phyloP scores from a whole-genome alignment of 1,140 invertebrate species.

The Acromyrmex charruanus region DNA sequence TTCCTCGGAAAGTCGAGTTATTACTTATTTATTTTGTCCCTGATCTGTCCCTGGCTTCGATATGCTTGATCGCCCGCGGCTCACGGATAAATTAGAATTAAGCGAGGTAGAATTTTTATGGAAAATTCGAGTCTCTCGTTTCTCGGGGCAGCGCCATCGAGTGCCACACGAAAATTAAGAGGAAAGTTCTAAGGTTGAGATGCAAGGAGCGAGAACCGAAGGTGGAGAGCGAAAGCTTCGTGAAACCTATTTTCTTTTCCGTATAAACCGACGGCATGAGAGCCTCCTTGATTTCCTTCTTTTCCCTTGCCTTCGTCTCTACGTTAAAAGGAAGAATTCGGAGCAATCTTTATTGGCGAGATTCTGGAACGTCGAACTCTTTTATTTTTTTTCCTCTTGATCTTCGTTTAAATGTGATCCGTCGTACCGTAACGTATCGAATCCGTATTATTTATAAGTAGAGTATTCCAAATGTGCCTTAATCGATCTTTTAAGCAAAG shows the following conservation, averaged over 20 bases:
- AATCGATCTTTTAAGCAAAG: slow-evolving; percentile 15
- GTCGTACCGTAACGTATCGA: slow-evolving; percentile 51
- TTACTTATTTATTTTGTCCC: slow-evolving; percentile 35
- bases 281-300: slow-evolving; percentile 58
- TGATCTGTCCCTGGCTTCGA: slow-evolving; percentile 15
- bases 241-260: slow-evolving; percentile 58
- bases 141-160: slow-evolving; percentile 12
- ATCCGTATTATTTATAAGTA: slow-evolving; percentile 31
- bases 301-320: slow-evolving; percentile 14
- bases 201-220: slow-evolving; percentile 44
- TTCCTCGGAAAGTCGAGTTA: not conserved
- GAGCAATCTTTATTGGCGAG: slow-evolving; percentile 59
- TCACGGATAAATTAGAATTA: slow-evolving; percentile 44
- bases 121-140: slow-evolving; percentile 19
- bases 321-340: slow-evolving; percentile 57
- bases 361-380: slow-evolving; percentile 31
- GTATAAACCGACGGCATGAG: slow-evolving; percentile 60
- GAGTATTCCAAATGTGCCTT: not conserved
- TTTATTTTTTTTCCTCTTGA: slow-evolving; percentile 25
- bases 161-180: slow-evolving; percentile 57
- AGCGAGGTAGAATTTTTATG: slow-evolving; percentile 51
- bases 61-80: slow-evolving; percentile 31
- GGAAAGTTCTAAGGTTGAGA: slow-evolving; percentile 56
- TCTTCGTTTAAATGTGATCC: slow-evolving; percentile 57
- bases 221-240: slow-evolving; percentile 28